phyloP scores from a whole-genome alignment of 2,113 vertebrate genomes.

The Struthio camelus region DNA sequence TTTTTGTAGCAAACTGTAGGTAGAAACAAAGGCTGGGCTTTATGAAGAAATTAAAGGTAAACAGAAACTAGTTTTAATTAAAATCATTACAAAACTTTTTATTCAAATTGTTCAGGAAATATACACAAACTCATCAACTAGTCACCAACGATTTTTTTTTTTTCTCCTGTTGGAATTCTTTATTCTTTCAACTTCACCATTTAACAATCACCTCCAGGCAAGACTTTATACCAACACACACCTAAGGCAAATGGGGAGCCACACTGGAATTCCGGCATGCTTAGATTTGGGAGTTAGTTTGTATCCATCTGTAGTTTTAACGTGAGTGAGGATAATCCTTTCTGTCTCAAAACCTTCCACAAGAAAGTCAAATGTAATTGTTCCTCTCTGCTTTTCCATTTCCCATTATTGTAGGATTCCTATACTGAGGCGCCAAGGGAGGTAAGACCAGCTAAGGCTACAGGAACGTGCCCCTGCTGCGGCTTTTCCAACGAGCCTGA shows the following conservation, averaged over 20 bases:
- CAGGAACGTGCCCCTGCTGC: fast-evolving
- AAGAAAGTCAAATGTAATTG: background rate
- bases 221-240: background rate
- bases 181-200: background rate
- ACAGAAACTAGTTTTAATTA: background rate
- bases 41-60: background rate
- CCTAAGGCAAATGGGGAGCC: background rate
- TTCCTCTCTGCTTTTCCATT: background rate
- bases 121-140: background rate
- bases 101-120: background rate
- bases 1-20: background rate
- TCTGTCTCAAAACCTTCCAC: background rate
- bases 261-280: background rate
- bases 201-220: background rate
- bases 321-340: background rate
- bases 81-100: background rate
- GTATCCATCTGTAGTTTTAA: background rate
- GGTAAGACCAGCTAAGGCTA: background rate
- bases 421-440: background rate
- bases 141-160: background rate
- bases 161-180: background rate
- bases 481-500: background rate
- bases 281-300: background rate
- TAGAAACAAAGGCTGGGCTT: background rate
- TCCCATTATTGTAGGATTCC: background rate